Evolutionary conservation across 23 tunicate genomes (phyloP).

Genomic region (Botrylloides violaceus): DNA sequence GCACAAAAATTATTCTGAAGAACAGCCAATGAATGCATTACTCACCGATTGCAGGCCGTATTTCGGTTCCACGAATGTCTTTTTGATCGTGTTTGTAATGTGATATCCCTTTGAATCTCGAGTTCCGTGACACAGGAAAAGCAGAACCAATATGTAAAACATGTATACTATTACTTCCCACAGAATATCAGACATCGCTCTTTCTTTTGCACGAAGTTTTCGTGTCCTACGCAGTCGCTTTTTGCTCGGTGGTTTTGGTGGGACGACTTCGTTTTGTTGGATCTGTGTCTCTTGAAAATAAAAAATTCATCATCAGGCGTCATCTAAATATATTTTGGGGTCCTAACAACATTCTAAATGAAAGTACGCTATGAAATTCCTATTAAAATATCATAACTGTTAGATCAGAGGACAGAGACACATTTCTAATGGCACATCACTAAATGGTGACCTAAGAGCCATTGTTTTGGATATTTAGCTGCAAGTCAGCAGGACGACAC

Average conservation of each 20-base stretch:
- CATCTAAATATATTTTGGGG: too few relatives aligned
- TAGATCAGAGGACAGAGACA: too few relatives aligned
- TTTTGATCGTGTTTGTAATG: slow-evolving; percentile 57
- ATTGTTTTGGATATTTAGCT: too few relatives aligned
- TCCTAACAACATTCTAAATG: too few relatives aligned
- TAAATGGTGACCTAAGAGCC: too few relatives aligned
- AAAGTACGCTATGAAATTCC: too few relatives aligned
- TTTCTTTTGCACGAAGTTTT: slow-evolving; percentile 71
- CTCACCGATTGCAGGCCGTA: slow-evolving; percentile 76
- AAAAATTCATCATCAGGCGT: too few relatives aligned
- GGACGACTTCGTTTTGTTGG: slow-evolving; percentile 50
- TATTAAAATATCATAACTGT: too few relatives aligned
- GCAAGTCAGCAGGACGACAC: too few relatives aligned
- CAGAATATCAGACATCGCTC: slow-evolving; percentile 73
- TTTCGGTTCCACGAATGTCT: slow-evolving; percentile 51
- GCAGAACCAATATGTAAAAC: slow-evolving; percentile 74
- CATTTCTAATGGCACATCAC: too few relatives aligned
- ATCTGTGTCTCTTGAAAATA: slow-evolving; percentile 50
- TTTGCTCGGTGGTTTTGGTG: slow-evolving; percentile 94
- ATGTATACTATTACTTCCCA: slow-evolving; percentile 85
- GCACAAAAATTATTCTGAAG: too few relatives aligned
- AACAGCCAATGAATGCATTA: too few relatives aligned
- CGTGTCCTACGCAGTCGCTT: slow-evolving; percentile 64
- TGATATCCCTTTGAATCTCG: slow-evolving; percentile 70
- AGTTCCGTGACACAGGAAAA: slow-evolving; percentile 85